These are phyloP conservation scores for Phenganax stokvisi DNA, from an alignment of 92 coral and sea anemone species.

Conservation along the genomic window DNA sequence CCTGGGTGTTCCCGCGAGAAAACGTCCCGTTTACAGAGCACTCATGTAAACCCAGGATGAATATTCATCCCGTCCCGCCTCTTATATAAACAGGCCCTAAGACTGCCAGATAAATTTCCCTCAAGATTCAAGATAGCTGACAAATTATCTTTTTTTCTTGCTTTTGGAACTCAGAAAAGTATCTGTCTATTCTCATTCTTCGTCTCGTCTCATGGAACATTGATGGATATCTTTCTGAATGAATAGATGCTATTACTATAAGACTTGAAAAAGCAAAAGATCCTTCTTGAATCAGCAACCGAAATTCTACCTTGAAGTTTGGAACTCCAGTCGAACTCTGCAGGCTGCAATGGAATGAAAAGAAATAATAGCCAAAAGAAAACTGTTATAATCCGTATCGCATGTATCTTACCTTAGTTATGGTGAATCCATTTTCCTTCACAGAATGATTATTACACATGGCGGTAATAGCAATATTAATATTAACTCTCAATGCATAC, in stretches of 20 bases:
- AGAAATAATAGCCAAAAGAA: background rate
- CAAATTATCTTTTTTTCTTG: too few relatives aligned
- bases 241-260: too few relatives aligned
- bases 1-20: too few relatives aligned
- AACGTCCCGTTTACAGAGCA: too few relatives aligned
- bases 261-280: background rate
- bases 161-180: background rate
- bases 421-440: slow-evolving; percentile 83
- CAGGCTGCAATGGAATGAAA: slow-evolving; percentile 50
- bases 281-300: background rate
- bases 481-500: slow-evolving; percentile 88
- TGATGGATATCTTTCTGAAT: too few relatives aligned
- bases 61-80: too few relatives aligned
- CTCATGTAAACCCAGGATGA: too few relatives aligned
- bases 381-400: background rate
- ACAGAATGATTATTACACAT: slow-evolving; percentile 89
- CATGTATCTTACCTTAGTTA: slow-evolving; percentile 58
- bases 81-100: too few relatives aligned
- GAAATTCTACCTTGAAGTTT: slow-evolving; percentile 67
- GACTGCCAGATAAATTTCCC: too few relatives aligned
- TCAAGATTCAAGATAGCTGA: too few relatives aligned
- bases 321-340: slow-evolving; percentile 87
- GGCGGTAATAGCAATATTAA: slow-evolving; percentile 91
- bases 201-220: too few relatives aligned
- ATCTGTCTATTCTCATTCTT: too few relatives aligned